These are phyloP conservation scores for Sorex maritimensis DNA, from an alignment of 2,797 vertebrate genomes.

Conservation along the genomic window DNA sequence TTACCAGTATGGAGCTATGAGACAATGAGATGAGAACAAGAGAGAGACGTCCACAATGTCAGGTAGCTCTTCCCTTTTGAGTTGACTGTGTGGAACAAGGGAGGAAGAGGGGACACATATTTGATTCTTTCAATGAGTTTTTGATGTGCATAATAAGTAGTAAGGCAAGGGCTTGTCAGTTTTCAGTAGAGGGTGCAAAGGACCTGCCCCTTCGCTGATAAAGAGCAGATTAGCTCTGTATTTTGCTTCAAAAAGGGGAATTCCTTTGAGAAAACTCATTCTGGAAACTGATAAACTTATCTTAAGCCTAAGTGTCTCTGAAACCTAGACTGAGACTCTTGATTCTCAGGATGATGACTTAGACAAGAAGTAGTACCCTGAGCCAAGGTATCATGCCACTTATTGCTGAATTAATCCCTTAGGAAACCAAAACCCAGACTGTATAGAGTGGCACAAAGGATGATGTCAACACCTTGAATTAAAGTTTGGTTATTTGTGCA, in stretches of 20 bases:
- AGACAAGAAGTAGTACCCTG: conserved; percentile 7
- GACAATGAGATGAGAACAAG: too few relatives aligned
- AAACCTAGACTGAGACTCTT: conserved; percentile 37
- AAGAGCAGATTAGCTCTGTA: background rate
- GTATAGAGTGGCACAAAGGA: conserved; percentile 32
- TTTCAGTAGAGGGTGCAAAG: background rate
- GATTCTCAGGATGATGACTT: conserved; percentile 54
- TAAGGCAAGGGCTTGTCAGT: background rate
- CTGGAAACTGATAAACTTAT: conserved; percentile 51
- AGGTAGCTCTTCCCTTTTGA: background rate
- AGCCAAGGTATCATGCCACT: conserved; percentile 73
- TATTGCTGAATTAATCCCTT: conserved; percentile 74
- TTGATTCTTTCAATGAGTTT: too few relatives aligned
- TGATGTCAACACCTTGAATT: conserved; percentile 81
- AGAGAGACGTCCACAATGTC: too few relatives aligned
- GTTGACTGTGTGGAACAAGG: background rate
- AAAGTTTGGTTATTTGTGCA: conserved; percentile 70
- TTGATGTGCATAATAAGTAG: background rate
- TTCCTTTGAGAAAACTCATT: background rate
- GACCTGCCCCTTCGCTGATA: background rate
- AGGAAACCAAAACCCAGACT: conserved; percentile 81
- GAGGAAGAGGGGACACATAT: background rate
- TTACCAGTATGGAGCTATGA: too few relatives aligned
- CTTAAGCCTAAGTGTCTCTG: background rate
- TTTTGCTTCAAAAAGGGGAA: too few relatives aligned